Conservation (phyloP, 2,888 invertebrate species). For the Theristus sp. region DNA sequence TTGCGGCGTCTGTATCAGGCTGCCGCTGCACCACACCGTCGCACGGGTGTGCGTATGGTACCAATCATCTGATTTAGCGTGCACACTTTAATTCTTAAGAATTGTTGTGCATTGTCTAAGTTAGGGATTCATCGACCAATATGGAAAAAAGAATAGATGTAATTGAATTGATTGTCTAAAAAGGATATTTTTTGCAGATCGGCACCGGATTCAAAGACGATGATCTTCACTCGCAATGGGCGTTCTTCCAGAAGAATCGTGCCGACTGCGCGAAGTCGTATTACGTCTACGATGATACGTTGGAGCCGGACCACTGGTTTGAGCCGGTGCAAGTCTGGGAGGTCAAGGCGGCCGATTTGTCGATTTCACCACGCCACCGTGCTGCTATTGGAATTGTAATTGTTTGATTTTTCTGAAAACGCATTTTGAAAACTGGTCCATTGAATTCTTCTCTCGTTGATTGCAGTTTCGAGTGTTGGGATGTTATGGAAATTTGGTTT, state of each 20-base stretch:
- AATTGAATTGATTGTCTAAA: too few relatives aligned
- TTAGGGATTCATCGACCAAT: too few relatives aligned
- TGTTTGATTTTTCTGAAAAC: constrained; percentile 19
- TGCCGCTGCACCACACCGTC: too few relatives aligned
- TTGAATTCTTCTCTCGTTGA: not conserved
- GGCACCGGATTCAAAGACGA: constrained; percentile 90
- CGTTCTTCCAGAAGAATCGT: constrained; percentile 53
- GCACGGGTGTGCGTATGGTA: too few relatives aligned
- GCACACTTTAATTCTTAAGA: too few relatives aligned
- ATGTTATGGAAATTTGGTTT: too few relatives aligned
- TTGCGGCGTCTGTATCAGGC: too few relatives aligned
- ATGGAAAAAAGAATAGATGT: too few relatives aligned
- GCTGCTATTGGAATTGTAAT: constrained; percentile 60
- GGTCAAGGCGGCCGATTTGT: constrained; percentile 87
- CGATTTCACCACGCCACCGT: constrained; percentile 76
- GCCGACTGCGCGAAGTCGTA: constrained; percentile 37
- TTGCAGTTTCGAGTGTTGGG: not conserved
- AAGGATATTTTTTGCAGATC: constrained; percentile 43
- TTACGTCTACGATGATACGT: constrained; percentile 46
- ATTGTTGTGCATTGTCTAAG: too few relatives aligned
- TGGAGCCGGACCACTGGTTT: constrained; percentile 71
- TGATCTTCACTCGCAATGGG: constrained; percentile 54
- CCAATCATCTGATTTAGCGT: too few relatives aligned
- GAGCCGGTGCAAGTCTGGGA: constrained; percentile 70
- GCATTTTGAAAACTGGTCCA: not conserved